These are phyloP conservation scores for Piaya cayana DNA, from an alignment of 2,113 vertebrate species.

Conservation along the genomic window DNA sequence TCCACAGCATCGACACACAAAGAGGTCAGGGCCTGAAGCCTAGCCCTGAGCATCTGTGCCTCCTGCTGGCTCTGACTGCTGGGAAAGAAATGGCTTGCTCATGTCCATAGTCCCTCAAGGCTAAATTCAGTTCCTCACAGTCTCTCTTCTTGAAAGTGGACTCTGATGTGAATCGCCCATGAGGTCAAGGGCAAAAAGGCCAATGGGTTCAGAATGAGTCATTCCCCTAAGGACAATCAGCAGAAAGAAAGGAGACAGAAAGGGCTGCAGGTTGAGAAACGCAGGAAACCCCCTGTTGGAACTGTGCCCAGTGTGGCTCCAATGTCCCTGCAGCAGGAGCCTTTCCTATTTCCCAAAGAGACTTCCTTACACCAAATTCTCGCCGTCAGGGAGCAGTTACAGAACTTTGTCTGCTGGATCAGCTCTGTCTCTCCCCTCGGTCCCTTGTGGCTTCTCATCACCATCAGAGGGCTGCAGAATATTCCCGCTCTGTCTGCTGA, in stretches of 20 bases:
- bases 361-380: neutral
- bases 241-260: neutral
- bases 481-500: neutral
- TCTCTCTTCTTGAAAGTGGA: neutral
- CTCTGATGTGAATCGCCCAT: neutral
- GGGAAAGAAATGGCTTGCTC: fast-evolving
- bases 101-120: fast-evolving
- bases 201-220: neutral
- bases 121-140: neutral
- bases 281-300: neutral
- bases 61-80: neutral
- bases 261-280: neutral
- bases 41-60: fast-evolving
- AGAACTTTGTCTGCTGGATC: neutral
- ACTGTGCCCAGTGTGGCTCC: neutral
- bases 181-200: neutral
- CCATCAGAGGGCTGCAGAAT: neutral
- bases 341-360: neutral
- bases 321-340: neutral
- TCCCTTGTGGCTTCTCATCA: neutral
- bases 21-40: neutral
- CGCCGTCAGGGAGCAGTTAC: neutral
- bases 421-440: neutral
- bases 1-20: neutral
- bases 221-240: neutral